Evolutionary conservation across 2,888 invertebrate genomes (phyloP).

Genomic region (Eledona agricola): DNA sequence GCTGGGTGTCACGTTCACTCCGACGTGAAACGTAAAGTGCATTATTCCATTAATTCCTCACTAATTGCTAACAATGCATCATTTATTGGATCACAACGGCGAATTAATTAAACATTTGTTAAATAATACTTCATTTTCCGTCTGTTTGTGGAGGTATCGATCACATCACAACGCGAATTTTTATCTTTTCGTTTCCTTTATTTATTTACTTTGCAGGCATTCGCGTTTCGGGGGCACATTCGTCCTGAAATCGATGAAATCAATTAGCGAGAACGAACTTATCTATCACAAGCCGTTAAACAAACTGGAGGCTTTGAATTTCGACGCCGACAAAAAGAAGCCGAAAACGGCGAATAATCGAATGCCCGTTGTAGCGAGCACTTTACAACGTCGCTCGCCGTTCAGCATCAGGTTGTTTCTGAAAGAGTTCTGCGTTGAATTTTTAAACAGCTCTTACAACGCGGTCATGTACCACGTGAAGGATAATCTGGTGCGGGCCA

Average conservation of each 20-base stretch:
- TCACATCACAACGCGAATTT: not conserved
- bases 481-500: conserved; percentile 73
- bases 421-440: conserved; percentile 94
- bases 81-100: conserved; percentile 2
- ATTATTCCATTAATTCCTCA: conserved; percentile 5
- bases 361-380: conserved; percentile 71
- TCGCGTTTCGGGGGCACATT: conserved; percentile 95
- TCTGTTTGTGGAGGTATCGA: conserved; percentile 1
- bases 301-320: conserved; percentile 79
- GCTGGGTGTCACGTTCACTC: too few relatives aligned
- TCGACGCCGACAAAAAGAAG: conserved; percentile 77
- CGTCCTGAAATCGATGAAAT: conserved; percentile 91
- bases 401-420: conserved; percentile 88
- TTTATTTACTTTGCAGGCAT: conserved; percentile 68
- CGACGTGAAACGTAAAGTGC: not conserved
- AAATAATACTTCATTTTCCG: conserved; percentile 9
- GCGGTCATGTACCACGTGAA: conserved; percentile 89
- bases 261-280: conserved; percentile 85
- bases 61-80: conserved; percentile 10
- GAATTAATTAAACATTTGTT: conserved; percentile 9
- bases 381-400: conserved; percentile 80
- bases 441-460: conserved; percentile 92
- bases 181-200: conserved; percentile 8
- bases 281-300: conserved; percentile 88
- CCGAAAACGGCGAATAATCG: conserved; percentile 81